phyloP scores from a whole-genome alignment of 35 echinoderm and acorn worm species.

The Amphiura filiformis region DNA sequence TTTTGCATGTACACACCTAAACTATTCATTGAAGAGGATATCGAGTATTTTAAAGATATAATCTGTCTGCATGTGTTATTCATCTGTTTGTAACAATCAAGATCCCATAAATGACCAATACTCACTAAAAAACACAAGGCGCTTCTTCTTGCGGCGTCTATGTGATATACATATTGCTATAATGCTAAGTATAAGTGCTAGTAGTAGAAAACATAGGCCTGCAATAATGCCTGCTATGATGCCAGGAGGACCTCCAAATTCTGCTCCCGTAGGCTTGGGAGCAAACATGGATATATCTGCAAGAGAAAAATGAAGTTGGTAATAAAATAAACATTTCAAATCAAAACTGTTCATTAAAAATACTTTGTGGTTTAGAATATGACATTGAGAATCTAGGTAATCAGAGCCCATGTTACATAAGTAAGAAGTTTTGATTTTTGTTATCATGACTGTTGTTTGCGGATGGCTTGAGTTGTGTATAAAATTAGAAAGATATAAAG shows the following conservation, averaged over 20 bases:
- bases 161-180: slow-evolving; percentile 54
- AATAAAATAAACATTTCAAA: background rate
- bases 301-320: background rate
- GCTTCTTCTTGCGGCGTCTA: slow-evolving; percentile 46
- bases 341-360: background rate
- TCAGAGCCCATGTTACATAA: no score
- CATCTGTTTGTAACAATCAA: background rate
- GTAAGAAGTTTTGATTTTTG: no score
- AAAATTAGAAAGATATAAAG: no score
- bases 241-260: slow-evolving; percentile 32
- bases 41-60: no score
- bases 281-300: background rate
- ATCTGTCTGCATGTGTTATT: no score
- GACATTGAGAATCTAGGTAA: no score
- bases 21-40: no score
- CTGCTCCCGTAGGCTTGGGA: background rate
- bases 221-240: slow-evolving; percentile 69
- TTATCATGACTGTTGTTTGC: no score
- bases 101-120: background rate
- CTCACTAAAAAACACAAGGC: slow-evolving; percentile 63
- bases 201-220: slow-evolving; percentile 64
- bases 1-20: no score
- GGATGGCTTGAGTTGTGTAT: no score
- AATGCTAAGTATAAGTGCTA: slow-evolving; percentile 51
- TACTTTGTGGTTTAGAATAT: no score